Evolutionary conservation across 2,113 vertebrate species (phyloP), one percentile per base, ranked within the genome.

Genomic region (Synchiropus splendidus): DNA sequence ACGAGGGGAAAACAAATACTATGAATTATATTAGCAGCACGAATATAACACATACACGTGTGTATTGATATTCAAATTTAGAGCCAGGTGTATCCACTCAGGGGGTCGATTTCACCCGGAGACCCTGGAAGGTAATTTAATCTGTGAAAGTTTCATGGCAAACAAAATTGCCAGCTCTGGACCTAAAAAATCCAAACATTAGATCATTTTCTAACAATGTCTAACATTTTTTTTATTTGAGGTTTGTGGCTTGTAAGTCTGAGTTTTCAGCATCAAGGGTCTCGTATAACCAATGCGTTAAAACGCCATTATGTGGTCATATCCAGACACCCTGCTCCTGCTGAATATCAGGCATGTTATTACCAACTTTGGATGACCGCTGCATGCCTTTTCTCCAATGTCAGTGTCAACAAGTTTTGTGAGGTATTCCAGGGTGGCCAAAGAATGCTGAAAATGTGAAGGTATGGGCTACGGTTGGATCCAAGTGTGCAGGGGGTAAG

Each of bases 131-230:
- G 61, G 63, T 47, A 41, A 62, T 67, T 58, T 61, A 72, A 61
- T 45, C 41, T 43, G 16, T 54, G 42, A 67, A 62, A 44, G 48
- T 50, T 57, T 61, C 52, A 36, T 64, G 57, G 51, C 42, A 63
- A 60, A 72, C n/a, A n/a, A 49, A 67, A 52, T 48, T 77, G 57
- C 49, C 45, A 55, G 31, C 37, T 17, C 43, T 31, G 37, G 59
- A 37, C 51, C 54, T 36, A 51, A 57, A 68, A 56, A 58, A 56
- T 49, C 30, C 34, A 21, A 38, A 33, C 16, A 32, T 72, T 62
- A 73, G 63, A 64, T 75, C 57, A 65, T 63, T 54, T 53, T 43
- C 43, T 62, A 75, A 70, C 59, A 67, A 73, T 52, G 59, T 70
- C 42, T 32, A 56, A 27, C 21, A 36, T 43, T 9, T 39, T 21